A percentile compares a stretch with the other conserved stretches of the same genome.
Conservation (phyloP, 2,113 vertebrate genomes). For the Syrrhaptes paradoxus region DNA sequence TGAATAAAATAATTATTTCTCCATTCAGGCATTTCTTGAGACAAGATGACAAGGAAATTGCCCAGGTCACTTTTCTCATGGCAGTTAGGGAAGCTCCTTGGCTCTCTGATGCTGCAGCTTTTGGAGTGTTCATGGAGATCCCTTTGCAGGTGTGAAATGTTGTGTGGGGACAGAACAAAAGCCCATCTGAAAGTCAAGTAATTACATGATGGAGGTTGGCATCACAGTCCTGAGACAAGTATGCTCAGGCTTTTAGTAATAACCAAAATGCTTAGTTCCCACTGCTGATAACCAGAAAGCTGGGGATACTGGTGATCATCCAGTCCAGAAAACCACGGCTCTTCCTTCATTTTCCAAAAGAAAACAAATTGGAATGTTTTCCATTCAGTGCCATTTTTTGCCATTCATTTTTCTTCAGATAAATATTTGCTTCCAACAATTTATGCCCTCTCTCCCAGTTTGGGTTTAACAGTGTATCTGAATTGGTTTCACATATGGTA, state of each 20-base stretch:
- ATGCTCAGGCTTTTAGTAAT: background rate
- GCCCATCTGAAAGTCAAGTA: background rate
- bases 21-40: background rate
- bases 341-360: background rate
- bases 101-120: background rate
- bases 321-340: background rate
- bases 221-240: background rate
- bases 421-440: conserved; percentile 5
- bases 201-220: background rate
- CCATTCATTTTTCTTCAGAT: background rate
- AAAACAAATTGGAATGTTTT: background rate
- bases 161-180: background rate
- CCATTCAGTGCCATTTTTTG: background rate
- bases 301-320: background rate
- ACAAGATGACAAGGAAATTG: background rate
- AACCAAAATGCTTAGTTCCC: background rate
- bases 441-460: background rate
- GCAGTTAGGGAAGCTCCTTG: background rate
- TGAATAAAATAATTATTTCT: background rate
- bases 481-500: background rate
- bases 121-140: background rate
- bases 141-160: background rate
- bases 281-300: background rate
- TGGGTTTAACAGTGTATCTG: background rate
- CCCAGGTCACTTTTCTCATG: background rate